phyloP scores from a whole-genome alignment of 2,113 vertebrate genomes.

The Globicephala melas region DNA sequence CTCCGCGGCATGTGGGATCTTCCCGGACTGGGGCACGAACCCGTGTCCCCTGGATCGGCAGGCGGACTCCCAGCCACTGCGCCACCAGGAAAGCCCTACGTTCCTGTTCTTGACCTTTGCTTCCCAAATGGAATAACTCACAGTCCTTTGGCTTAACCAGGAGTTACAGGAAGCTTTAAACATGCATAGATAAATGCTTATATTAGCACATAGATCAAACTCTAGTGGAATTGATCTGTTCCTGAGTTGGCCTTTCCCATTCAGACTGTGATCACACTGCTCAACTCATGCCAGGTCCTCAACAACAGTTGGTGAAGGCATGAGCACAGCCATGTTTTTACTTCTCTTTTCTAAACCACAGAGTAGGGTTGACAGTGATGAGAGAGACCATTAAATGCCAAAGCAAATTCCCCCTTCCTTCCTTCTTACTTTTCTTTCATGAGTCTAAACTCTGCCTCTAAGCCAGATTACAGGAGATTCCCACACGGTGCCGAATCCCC shows the following conservation, averaged over 20 bases:
- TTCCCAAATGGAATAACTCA: not conserved
- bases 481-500: fast-evolving
- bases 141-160: not conserved
- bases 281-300: not conserved
- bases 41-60: no score
- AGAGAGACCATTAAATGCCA: not conserved
- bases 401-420: not conserved
- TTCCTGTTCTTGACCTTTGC: not conserved
- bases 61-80: no score
- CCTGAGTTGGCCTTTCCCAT: not conserved
- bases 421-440: not conserved
- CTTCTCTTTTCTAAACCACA: not conserved
- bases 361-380: not conserved
- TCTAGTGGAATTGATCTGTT: not conserved
- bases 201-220: not conserved
- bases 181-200: not conserved
- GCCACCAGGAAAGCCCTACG: not conserved
- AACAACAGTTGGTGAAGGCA: fast-evolving
- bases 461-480: not conserved
- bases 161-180: not conserved
- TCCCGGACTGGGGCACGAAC: no score
- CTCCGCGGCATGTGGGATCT: no score
- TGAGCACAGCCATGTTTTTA: not conserved
- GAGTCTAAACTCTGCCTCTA: not conserved
- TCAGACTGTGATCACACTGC: not conserved